Evolutionary conservation across 35 echinoderm and acorn worm genomes (phyloP), one percentile per base, ranked within the genome.

Genomic region (Ophiothrix spiculata): DNA sequence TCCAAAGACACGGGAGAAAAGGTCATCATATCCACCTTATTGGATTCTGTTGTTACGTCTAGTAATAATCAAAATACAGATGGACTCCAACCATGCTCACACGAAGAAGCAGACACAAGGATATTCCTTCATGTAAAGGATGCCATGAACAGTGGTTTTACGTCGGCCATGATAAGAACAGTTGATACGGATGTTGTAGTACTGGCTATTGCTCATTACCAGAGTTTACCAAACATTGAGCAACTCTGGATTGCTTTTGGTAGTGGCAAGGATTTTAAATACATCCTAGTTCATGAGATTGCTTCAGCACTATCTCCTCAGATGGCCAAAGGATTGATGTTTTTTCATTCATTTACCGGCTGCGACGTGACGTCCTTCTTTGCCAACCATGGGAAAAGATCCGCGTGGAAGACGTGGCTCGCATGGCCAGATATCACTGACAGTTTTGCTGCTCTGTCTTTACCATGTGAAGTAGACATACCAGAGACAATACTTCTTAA

Each of bases 111-210:
- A n/a, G 87, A 86, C 80, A 85, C 86, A 21, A 80, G 86, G 0
- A 83, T 92, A 35, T 0, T 83, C 14, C 40, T 92, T 8, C 86
- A 88, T 75, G 49, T 78, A 32, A 3, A 34, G 42, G 80, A 88
- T 84, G 80, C 91, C 23, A 60, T 77, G 15, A 29, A 78, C 17
- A 23, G 77, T 23, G 85, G 91, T 14, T 86, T 34, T 54, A 86
- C 39, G 33, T 86, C 86, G 33, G 39, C 56, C 32, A 31, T 40
- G 36, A 88, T 81, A 73, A 54, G 86, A 2, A 80, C 88, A 77
- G 84, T 92, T 74, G 84, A 92, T 39, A 85, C 92, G 29, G 81
- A 90, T 77, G 78, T 90, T 13, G 81, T 94, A 39, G 77, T 90
- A 23, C 40, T 94, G 21, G 75, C 77, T 36, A 41, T 80, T 32